Conservation (phyloP, 2,888 invertebrate species). For the Hydraecia micacea region DNA sequence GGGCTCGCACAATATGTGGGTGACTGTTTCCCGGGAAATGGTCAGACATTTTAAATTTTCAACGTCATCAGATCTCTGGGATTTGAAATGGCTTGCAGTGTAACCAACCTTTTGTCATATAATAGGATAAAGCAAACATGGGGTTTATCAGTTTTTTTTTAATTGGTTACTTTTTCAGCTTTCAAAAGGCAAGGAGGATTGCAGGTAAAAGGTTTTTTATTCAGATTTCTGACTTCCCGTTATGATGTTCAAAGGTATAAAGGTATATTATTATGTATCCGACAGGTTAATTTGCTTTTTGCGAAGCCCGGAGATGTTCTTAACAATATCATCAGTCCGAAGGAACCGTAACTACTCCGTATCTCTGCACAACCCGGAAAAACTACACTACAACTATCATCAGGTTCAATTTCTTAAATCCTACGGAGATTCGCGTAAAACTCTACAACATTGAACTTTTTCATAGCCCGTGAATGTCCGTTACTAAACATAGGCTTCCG, state of each 20-base stretch:
- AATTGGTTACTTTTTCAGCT: not conserved
- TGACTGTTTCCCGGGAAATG: conserved; percentile 30
- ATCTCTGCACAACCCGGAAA: not conserved
- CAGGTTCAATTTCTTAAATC: not conserved
- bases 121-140: not conserved
- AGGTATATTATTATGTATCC: not conserved
- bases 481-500: conserved; percentile 44
- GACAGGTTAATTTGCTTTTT: not conserved
- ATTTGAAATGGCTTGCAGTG: not conserved
- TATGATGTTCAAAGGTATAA: not conserved
- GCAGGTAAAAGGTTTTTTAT: not conserved
- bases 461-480: conserved; percentile 32
- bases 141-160: not conserved
- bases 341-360: not conserved
- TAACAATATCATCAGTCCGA: not conserved
- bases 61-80: conserved; percentile 23
- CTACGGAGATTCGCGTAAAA: conserved; percentile 4
- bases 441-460: conserved; percentile 22
- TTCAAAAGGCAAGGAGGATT: not conserved
- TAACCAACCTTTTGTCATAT: not conserved
- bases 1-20: conserved; percentile 10
- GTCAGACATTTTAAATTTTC: conserved; percentile 39
- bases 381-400: not conserved
- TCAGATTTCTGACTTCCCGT: not conserved
- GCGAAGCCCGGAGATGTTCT: not conserved